Evolutionary conservation across 2,888 invertebrate species (phyloP), one percentile per base, ranked within the genome.

Genomic region (Monopis laevigella): DNA sequence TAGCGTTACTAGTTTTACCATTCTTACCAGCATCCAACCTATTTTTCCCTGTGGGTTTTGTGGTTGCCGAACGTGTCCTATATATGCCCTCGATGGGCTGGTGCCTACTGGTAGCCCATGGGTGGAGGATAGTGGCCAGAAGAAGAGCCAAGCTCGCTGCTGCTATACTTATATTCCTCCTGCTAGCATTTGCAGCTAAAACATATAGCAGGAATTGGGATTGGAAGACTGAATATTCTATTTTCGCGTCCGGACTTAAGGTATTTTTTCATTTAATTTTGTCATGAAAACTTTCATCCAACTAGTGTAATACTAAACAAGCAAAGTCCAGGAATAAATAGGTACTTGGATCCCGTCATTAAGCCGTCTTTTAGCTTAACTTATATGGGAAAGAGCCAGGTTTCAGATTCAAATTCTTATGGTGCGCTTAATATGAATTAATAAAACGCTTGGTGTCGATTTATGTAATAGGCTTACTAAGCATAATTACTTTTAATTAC

Each of bases 51-150:
- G 98, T 98, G 40, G 98, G 98, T 1, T 98, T 98, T 71, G 98
- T 98, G 46, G 90, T 98, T 19, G 98, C 98, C 2, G 98, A 98
- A 74, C 83, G 97, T 50, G 91, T 98, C 34, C 84, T 98, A 3
- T 98, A 98, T 72, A 94, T 96, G 82, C 98, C 98, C 1, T 96
- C 96, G 10, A 96, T 98, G 96, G 98, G 98, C 40, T 96, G 93
- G 82, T 97, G 96, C 60, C 86, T 98, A 67, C 82, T 98, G 14
- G 86, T 96, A 2, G 95, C 93, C 2, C 93, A 93, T 56, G 95
- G 95, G 24, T 94, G 88, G 88, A 84, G 87, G 48, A 73, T 89
- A 44, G 58, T 90, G 18, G 82, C 85, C 39, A 85, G 87, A 56
- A 87, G 83, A 58, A 82, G 84, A 54, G 86, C 84, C 43, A 86